phyloP scores from a whole-genome alignment of 2,797 vertebrate species.

The Vespertilio murinus region DNA sequence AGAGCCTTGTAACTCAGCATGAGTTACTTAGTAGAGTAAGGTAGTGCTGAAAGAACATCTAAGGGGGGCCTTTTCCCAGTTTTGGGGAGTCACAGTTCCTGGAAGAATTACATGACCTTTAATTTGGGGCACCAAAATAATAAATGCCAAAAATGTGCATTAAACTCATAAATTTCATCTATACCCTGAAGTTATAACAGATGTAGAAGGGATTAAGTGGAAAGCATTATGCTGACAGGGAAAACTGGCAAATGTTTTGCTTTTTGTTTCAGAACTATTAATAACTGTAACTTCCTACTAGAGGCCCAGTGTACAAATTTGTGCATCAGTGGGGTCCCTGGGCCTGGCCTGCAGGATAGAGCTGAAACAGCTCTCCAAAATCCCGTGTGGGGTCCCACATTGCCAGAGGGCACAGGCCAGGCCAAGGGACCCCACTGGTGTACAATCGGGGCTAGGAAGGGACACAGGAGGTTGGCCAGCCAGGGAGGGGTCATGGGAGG shows the following conservation, averaged over 20 bases:
- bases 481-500: too few species aligned
- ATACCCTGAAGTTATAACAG: neutral
- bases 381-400: too few species aligned
- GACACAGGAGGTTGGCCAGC: too few species aligned
- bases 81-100: neutral
- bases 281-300: neutral
- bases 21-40: neutral
- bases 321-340: too few species aligned
- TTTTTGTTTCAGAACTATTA: constrained; percentile 14
- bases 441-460: too few species aligned
- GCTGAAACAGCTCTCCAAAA: too few species aligned
- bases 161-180: neutral
- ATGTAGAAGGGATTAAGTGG: neutral
- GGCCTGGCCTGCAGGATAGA: too few species aligned
- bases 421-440: too few species aligned
- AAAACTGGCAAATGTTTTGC: neutral
- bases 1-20: neutral
- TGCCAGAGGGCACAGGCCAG: too few species aligned
- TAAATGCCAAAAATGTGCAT: neutral
- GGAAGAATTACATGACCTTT: neutral
- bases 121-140: neutral
- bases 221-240: neutral
- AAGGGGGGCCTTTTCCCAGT: neutral
- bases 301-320: too few species aligned
- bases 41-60: fast-evolving